Evolutionary conservation across 2,888 invertebrate genomes (phyloP).

Genomic region (Tetheella fluctuosa): DNA sequence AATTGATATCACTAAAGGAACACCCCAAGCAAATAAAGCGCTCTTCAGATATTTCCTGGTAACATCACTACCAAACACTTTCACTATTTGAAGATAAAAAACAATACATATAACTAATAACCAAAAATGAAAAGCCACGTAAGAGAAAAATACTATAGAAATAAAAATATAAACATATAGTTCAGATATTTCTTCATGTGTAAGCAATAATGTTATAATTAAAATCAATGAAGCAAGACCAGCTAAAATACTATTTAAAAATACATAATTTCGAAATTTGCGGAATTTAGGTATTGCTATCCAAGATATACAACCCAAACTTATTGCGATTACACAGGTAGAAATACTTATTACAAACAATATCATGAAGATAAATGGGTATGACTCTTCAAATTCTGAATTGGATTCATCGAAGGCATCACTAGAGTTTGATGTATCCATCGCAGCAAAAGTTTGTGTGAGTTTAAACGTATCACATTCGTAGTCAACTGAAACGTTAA

Average conservation of each 20-base stretch:
- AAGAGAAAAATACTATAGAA: neutral
- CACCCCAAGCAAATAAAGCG: neutral
- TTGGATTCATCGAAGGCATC: too few species aligned
- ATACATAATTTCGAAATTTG: neutral
- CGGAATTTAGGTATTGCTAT: neutral
- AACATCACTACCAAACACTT: neutral
- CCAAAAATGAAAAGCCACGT: neutral
- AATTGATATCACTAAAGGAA: neutral
- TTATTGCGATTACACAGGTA: neutral
- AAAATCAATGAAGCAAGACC: neutral
- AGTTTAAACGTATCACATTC: too few species aligned
- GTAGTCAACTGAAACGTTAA: too few species aligned
- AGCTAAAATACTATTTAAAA: neutral
- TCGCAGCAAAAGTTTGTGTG: too few species aligned
- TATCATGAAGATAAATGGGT: too few species aligned
- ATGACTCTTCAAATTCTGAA: too few species aligned
- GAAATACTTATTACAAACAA: neutral
- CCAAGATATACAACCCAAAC: neutral
- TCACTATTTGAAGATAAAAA: neutral
- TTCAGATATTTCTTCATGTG: neutral
- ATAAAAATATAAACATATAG: neutral
- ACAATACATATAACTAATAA: neutral
- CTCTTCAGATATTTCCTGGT: neutral
- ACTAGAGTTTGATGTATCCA: too few species aligned
- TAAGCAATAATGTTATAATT: neutral